Evolutionary conservation across 2,888 invertebrate species (phyloP).

Genomic region (Perizoma affinitatum): DNA sequence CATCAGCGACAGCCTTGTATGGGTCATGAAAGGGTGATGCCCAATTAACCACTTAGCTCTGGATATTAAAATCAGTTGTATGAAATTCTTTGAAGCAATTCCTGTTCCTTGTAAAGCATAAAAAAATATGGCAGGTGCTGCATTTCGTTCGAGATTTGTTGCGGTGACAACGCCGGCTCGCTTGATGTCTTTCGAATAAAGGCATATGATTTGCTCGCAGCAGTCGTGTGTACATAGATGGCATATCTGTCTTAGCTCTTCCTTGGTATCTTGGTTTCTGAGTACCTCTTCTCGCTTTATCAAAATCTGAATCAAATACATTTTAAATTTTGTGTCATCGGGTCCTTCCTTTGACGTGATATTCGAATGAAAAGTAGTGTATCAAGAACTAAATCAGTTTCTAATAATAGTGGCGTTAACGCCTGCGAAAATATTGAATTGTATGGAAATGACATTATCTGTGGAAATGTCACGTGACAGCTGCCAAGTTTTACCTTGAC

Average conservation of each 20-base stretch:
- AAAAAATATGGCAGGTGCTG: slow-evolving; percentile 2
- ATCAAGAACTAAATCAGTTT: no score
- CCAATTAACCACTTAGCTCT: no score
- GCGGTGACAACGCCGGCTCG: slow-evolving; percentile 5
- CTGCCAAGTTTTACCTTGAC: no score
- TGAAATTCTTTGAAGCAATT: slow-evolving; percentile 1
- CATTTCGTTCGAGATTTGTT: slow-evolving; percentile 5
- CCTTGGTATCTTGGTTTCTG: neutral
- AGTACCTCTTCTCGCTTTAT: neutral
- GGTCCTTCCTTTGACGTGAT: no score
- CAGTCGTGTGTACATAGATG: slow-evolving; percentile 1
- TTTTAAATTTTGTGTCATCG: neutral
- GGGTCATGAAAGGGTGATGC: no score
- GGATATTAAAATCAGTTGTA: neutral
- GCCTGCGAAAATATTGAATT: no score
- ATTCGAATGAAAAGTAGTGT: no score
- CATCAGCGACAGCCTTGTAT: no score
- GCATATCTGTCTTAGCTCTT: neutral
- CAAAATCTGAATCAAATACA: neutral
- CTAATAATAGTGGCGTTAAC: no score
- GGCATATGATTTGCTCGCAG: slow-evolving; percentile 7
- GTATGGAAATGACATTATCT: no score
- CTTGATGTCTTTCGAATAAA: slow-evolving; percentile 1
- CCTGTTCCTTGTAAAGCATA: slow-evolving; percentile 2
- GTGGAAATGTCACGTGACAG: no score